A percentile compares a stretch with the other conserved stretches of the same genome.
These are phyloP conservation scores for Diploptera punctata DNA, from an alignment of 2,888 invertebrate species.

Conservation along the genomic window DNA sequence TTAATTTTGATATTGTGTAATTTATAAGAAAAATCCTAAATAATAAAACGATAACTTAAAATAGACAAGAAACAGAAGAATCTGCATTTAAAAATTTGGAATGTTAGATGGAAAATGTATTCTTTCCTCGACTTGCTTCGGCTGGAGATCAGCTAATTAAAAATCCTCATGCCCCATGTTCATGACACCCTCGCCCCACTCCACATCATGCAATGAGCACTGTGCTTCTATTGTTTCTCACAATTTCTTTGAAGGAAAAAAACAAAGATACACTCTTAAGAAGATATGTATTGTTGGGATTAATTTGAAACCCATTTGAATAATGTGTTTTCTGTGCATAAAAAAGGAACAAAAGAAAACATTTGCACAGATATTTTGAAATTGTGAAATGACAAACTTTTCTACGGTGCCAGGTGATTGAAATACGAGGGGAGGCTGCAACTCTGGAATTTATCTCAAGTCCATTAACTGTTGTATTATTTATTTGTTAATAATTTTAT, in stretches of 20 bases:
- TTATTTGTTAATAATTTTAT: no score
- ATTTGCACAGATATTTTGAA: conserved; percentile 19
- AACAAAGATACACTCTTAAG: neutral
- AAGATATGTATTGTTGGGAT: neutral
- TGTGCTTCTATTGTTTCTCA: conserved; percentile 12
- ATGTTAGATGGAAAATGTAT: no score
- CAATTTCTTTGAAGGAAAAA: conserved; percentile 9
- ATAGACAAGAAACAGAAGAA: no score
- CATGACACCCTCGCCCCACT: neutral
- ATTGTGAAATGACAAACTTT: conserved; percentile 18
- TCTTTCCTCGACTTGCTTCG: conserved; percentile 1
- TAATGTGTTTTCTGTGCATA: conserved; percentile 20
- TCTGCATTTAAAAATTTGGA: no score
- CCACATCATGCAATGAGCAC: neutral
- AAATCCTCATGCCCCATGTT: conserved; percentile 8
- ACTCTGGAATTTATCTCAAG: conserved; percentile 9
- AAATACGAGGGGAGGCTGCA: conserved; percentile 12
- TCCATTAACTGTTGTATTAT: conserved; percentile 1
- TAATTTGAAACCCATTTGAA: neutral
- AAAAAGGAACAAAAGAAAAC: neutral
- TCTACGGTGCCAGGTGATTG: conserved; percentile 11
- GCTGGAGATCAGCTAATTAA: conserved; percentile 13
- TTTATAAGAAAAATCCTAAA: no score
- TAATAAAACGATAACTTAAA: no score
- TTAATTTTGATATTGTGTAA: no score